Evolutionary conservation across 2,888 invertebrate species (phyloP), one percentile per base, ranked within the genome.

Genomic region (Lottia scabra): DNA sequence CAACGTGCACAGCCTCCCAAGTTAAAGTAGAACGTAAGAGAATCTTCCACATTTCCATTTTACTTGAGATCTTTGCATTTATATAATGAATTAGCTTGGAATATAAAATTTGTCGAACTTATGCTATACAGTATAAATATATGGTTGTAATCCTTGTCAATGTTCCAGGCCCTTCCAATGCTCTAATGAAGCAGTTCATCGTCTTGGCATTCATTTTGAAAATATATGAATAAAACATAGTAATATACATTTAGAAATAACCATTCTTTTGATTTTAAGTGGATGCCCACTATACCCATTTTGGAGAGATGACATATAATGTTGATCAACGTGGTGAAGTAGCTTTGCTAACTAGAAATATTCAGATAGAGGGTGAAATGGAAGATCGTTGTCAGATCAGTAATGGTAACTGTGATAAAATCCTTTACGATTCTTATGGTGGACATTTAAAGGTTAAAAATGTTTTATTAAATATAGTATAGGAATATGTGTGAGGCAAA

Each of bases 291-390:
- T 83, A 77, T 72, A 76, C 69, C 0, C 84, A 84, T 68, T 81
- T 70, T 65, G 82, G 82, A 27, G 78, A 74, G 64, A 62, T 82
- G 1, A 71, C 72, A 12, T 68, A 81, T 45, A 77, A 79, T 10
- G 81, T 84, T 23, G 84, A 84, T 70, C 75, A 80, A 79, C 65
- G 83, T 27, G 84, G 78, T 0, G 85, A 85, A 70, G 82, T 85
- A n/a, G 84, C 80, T 2, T 68, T 84, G 46, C 65, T 84, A 30
- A 74, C 80, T 16, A 73, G 84, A n/a, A 83, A 84, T 68, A 79
- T 85, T 62, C 70, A 76, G n/a, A 78, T 84, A 43, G 72, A 78
- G 23, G 84, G 84, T 2, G 76, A 78, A 56, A 73, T 84, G 75
- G 76, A 81, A 62, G 45, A 62, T 2, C 3, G n/a, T 1, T 85